Conservation (phyloP, 2,888 invertebrate species). For the Spilosoma lubricipeda region DNA sequence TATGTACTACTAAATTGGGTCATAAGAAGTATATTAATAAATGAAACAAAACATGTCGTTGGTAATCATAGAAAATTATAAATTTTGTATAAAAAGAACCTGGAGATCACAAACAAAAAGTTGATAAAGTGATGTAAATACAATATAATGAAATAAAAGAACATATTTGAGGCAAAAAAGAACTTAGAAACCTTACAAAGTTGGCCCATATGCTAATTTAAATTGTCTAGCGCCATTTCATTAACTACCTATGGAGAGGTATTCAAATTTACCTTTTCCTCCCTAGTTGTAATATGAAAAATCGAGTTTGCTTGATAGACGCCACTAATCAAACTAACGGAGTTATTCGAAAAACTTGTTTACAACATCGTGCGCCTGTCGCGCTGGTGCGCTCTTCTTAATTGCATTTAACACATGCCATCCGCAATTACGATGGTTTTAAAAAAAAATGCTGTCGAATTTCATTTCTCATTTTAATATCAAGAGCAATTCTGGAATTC, state of each 20-base stretch:
- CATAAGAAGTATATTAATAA: no score
- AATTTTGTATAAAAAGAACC: no score
- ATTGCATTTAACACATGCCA: slow-evolving; percentile 18
- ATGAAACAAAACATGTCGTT: no score
- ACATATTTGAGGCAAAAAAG: no score
- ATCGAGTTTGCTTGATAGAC: not conserved
- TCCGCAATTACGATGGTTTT: not conserved
- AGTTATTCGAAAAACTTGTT: slow-evolving; percentile 9
- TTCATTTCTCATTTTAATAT: slow-evolving; percentile 36
- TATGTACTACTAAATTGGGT: no score
- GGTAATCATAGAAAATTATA: no score
- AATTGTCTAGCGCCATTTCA: not conserved
- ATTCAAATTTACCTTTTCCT: not conserved
- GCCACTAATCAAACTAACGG: not conserved
- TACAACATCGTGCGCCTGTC: not conserved
- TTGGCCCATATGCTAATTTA: not conserved
- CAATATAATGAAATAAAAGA: no score
- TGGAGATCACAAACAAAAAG: no score
- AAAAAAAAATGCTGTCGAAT: slow-evolving; percentile 25
- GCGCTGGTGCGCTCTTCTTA: slow-evolving; percentile 12
- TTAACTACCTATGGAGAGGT: not conserved
- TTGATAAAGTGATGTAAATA: no score
- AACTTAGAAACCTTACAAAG: no score
- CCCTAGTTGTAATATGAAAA: not conserved
- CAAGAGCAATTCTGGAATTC: slow-evolving; percentile 21